phyloP scores from a whole-genome alignment of 2,888 invertebrate species.

The Caenorhabditis sp. region DNA sequence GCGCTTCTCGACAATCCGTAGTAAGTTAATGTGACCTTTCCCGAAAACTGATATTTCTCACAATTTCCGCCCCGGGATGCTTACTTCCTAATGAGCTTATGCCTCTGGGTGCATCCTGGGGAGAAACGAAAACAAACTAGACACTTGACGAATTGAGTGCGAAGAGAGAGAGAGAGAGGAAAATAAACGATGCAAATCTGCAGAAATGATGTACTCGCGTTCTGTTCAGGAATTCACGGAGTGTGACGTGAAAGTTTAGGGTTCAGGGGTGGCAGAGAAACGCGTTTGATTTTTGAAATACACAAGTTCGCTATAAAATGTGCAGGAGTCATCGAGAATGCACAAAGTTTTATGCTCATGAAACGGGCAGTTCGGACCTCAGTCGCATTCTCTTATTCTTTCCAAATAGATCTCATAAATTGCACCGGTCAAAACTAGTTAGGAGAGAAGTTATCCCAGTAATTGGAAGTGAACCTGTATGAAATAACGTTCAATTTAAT shows the following conservation, averaged over 20 bases:
- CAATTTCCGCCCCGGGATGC: neutral
- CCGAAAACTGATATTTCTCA: constrained; percentile 25
- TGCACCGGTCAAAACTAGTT: too few species aligned
- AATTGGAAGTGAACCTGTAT: too few species aligned
- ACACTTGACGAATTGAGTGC: constrained; percentile 23
- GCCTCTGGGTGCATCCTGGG: constrained; percentile 7
- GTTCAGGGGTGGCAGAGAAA: constrained; percentile 24
- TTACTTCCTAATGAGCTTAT: constrained; percentile 30
- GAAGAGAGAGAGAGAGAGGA: constrained; percentile 3
- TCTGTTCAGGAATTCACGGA: constrained; percentile 19
- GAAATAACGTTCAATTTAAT: too few species aligned
- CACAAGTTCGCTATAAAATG: neutral
- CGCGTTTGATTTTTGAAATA: constrained; percentile 13
- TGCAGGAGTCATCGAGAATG: neutral
- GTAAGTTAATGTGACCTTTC: constrained; percentile 35
- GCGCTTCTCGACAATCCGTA: constrained; percentile 43
- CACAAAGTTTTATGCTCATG: neutral
- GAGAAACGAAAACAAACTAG: constrained; percentile 35
- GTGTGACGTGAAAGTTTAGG: constrained; percentile 29
- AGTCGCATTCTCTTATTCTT: too few species aligned
- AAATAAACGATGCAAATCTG: constrained; percentile 5
- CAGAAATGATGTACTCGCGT: constrained; percentile 11
- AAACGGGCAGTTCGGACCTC: neutral
- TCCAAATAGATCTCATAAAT: too few species aligned
- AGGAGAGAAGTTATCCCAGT: too few species aligned